A percentile compares a stretch with the other conserved stretches of the same genome.
Conservation (phyloP, 2,113 vertebrate species). For the Prionailurus bengalensis region DNA sequence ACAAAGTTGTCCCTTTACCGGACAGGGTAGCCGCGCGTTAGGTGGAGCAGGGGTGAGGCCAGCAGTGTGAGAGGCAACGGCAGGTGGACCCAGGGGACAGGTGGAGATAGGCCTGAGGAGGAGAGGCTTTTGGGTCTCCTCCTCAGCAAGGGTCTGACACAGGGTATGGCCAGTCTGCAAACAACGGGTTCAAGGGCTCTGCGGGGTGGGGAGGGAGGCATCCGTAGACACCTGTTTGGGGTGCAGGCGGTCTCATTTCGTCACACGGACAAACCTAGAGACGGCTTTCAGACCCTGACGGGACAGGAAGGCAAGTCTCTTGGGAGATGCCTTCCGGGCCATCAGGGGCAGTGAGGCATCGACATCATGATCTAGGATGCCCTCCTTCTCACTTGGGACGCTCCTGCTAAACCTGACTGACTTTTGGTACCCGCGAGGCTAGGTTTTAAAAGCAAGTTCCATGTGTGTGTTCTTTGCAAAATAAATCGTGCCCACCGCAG, state of each 20-base stretch:
- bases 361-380: not conserved
- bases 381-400: not conserved
- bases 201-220: not conserved
- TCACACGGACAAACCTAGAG: not conserved
- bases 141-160: not conserved
- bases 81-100: not conserved
- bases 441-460: not conserved
- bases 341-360: too few species aligned
- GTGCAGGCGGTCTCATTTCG: not conserved
- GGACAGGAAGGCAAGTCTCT: not conserved
- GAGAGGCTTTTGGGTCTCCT: not conserved
- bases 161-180: not conserved
- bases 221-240: not conserved
- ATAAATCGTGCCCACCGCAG: not conserved
- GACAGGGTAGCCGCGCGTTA: not conserved
- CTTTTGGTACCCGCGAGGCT: too few species aligned
- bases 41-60: not conserved
- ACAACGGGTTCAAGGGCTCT: not conserved
- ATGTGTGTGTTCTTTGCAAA: not conserved
- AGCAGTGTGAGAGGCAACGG: not conserved
- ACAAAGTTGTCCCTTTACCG: not conserved
- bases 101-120: accelerated
- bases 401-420: not conserved
- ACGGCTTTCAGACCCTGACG: not conserved
- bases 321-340: not conserved